Evolutionary conservation across 1,140 invertebrate genomes (phyloP), one percentile per base, ranked within the genome.

Genomic region (Hyposmocoma kahamanoa): DNA sequence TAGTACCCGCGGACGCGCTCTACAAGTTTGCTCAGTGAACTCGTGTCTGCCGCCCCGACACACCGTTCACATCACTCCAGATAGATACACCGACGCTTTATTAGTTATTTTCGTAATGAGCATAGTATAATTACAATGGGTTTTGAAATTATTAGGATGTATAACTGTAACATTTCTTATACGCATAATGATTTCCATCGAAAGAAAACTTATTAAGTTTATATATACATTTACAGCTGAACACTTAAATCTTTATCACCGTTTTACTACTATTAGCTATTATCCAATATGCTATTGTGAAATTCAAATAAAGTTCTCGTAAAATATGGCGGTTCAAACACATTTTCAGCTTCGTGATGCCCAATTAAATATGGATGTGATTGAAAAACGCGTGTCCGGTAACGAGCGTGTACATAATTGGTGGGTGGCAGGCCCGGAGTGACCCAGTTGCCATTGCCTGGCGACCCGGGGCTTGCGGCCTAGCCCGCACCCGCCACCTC

Each of bases 311-410:
- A 68, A 77, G 59, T 71, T 69, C 62, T 62, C 59, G 62, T 74
- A 72, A 77, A 81, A 75, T 68, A 73, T 68, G 65, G 65, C 63
- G 64, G 65, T 75, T 66, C 66, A 71, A 69, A 82, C 69, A 84
- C 73, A 80, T 82, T 82, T 81, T 70, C 70, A 68, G 76, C 70
- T 71, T 69, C 65, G 73, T 72, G 78, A 77, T 78, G 75, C 72
- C 79, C 81, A 84, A 84, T 84, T 84, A 84, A 84, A 83, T 84
- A 84, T 84, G 79, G 79, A 84, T 84, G 79, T 83, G 81, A 84
- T 84, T 84, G 79, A 84, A 84, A 84, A 84, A 84, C 81, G 81
- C 81, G 81, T 84, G 81, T 84, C 81, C 81, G 75, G 77, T 84
- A 84, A 84, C 81, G 79, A 84, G 81, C 78, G 77, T 81, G 81